Base-by-base conservation (phyloP, 2,113 vertebrate genomes). In the Erpornis zantholeuca region DNA sequence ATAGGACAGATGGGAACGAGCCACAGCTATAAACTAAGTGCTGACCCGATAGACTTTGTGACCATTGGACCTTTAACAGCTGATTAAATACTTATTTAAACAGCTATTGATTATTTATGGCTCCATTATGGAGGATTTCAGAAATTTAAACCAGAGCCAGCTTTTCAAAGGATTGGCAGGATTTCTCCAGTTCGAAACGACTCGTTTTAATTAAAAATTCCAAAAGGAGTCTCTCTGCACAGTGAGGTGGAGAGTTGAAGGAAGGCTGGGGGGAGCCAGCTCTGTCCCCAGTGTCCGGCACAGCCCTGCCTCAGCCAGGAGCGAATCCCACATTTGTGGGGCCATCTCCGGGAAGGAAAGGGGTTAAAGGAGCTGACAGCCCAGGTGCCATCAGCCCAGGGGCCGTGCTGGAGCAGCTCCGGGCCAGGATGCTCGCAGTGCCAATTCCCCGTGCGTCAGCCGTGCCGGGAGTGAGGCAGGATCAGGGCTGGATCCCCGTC, bases 81-180 rank as follows among this genome's bases (percentile, higher is more conserved):
- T 91, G 75, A 92, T 96, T 85, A 94, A 96, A 87, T 82, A 66
- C 84, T 90, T 85, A 61, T 56, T 97, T 80, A 85, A 88, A 14
- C 75, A 77, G 73, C 75, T 57, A 76, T 93, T 64, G 92, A 85
- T 96, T 93, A 93, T 86, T 93, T 94, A 95, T 91, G 79, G 49
- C 57, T 64, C 59, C 7, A 25, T 77, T 76, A 57, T 4, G 15
- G 83, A 60, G 66, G 66, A 85, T 85, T 92, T 88, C 79, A 86
- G 75, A n/a, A 79, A 59, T 90, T 49, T 49, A 88, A 90, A 86
- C 49, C 59, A 38, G 45, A 85, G 90, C 28, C 77, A 82, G 75
- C n/a, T 88, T 94, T 94, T 80, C 86, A 88, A 52, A 86, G 71
- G 71, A 36, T 53, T 92, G 91, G 83, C 94, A 94, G 53, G 69